Conservation (phyloP, 2,888 invertebrate species). For the Incurvaria masculella region DNA sequence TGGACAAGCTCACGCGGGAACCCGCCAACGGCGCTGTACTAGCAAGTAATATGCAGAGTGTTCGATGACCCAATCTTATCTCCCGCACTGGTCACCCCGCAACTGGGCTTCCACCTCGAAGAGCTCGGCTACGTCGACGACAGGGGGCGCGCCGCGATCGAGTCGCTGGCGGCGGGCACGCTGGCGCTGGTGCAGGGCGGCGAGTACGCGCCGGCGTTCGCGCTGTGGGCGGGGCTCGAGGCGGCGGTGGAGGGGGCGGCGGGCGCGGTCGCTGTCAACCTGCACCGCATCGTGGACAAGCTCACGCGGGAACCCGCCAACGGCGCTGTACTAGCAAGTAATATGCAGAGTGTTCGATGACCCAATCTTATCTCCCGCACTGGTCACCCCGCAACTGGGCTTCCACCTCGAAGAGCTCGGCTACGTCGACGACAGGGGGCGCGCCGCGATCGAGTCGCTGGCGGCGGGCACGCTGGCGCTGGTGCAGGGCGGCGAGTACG, state of each 20-base stretch:
- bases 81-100: conserved; percentile 47
- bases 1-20: conserved; percentile 29
- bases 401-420: conserved; percentile 52
- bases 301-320: conserved; percentile 21
- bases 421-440: conserved; percentile 65
- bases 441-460: conserved; percentile 49
- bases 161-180: conserved; percentile 49
- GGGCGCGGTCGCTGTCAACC: conserved; percentile 70
- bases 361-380: conserved; percentile 75
- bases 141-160: conserved; percentile 56
- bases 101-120: conserved; percentile 43
- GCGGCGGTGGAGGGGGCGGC: conserved; percentile 56
- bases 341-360: conserved; percentile 82
- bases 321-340: too few relatives aligned
- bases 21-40: too few relatives aligned
- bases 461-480: conserved; percentile 48
- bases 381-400: conserved; percentile 34
- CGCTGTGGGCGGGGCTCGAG: conserved; percentile 61
- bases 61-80: conserved; percentile 85
- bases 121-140: conserved; percentile 64
- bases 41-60: too few relatives aligned
- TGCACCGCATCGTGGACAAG: conserved; percentile 35
- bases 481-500: conserved; percentile 50
- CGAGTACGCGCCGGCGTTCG: conserved; percentile 57
- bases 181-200: conserved; percentile 46